These are phyloP conservation scores for Agrypnus murinus DNA, from an alignment of 2,888 invertebrate genomes.

Conservation along the genomic window DNA sequence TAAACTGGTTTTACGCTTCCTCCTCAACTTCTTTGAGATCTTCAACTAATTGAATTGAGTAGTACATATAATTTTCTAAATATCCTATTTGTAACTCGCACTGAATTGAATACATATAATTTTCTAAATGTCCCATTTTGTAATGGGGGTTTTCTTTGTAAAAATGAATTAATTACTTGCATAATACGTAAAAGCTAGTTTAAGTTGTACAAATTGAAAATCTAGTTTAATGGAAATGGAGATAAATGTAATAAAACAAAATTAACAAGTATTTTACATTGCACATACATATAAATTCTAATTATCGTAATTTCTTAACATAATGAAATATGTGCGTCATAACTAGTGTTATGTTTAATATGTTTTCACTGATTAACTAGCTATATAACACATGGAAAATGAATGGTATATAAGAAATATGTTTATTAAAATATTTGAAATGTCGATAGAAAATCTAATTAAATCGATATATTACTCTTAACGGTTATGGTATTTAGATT, in stretches of 20 bases:
- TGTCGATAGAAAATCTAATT: too few species aligned
- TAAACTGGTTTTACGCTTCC: slow-evolving; percentile 50
- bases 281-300: slow-evolving; percentile 1
- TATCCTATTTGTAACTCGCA: slow-evolving; percentile 17
- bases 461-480: too few species aligned
- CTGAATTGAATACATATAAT: neutral
- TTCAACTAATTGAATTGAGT: slow-evolving; percentile 41
- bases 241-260: slow-evolving; percentile 13
- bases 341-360: neutral
- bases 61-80: slow-evolving; percentile 18
- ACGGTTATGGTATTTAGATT: too few species aligned
- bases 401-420: neutral
- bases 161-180: neutral
- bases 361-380: neutral
- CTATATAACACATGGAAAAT: slow-evolving; percentile 1
- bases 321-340: slow-evolving; percentile 10
- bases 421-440: too few species aligned
- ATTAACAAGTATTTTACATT: slow-evolving; percentile 5
- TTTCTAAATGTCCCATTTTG: too few species aligned
- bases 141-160: too few species aligned
- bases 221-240: slow-evolving; percentile 21
- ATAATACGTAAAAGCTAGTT: neutral
- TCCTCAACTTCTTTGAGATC: slow-evolving; percentile 45
- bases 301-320: neutral
- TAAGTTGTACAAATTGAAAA: neutral